Evolutionary conservation across 2,797 vertebrate genomes (phyloP), one percentile per base, ranked within the genome.

Genomic region (Enteromius trimaculatus): DNA sequence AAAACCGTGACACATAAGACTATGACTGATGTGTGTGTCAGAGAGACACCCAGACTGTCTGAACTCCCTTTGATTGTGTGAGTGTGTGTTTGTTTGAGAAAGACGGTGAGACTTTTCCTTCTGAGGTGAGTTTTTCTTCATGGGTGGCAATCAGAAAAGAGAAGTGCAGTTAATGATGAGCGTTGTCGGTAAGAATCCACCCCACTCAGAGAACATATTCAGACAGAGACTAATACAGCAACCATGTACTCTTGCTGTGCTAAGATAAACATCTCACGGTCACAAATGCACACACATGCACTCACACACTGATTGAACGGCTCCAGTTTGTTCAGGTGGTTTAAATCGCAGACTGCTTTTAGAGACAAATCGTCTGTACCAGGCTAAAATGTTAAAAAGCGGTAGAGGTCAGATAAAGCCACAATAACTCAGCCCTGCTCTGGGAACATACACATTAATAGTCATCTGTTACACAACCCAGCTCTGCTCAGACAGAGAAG

Each of bases 301-400:
- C 72, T 55, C 34, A 77, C 29, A 16, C 72, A 69, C 58, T 81
- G 84, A 87, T 75, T 81, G 69, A 75, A 29, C 23, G 74, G 17
- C 29, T 83, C 55, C 42, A 71, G 76, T 60, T 71, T 78, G 70
- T 81, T 80, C 64, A 82, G 71, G 86, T 85, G 78, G 70, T 64
- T 37, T 55, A 58, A 78, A 64, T 80, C 58, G 37, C 85, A 85
- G 68, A 78, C 68, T 53, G 79, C 29, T 81, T 29, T 31, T 37
- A 70, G 60, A 69, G 79, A 87, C 75, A 83, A 58, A 83, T 78
- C 31, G 53, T 55, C 58, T 47, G 39, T 71, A 37, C 55, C 39
- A 79, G 13, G 58, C 62, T 68, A 79, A 83, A 81, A 70, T 14
- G 53, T 78, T 78, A 55, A 64, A 76, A 85, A 80, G 62, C 34